Base-by-base conservation (phyloP, 2,113 vertebrate genomes). In the Hippocampus zosterae region DNA sequence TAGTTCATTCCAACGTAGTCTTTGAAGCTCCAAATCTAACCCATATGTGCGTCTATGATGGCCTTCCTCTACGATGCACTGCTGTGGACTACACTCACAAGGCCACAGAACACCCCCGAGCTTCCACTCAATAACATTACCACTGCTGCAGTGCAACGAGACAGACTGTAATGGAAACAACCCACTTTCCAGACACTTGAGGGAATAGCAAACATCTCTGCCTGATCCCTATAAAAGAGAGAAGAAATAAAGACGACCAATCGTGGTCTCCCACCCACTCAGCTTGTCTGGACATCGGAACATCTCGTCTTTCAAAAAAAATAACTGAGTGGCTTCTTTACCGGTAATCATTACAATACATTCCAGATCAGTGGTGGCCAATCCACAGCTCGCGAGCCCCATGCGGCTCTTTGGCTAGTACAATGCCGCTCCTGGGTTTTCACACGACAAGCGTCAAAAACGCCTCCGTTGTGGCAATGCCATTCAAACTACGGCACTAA, bases 161-260 rank as follows among this genome's bases (percentile, higher is more conserved):
- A 92, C 73, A 59, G 83, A 77, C 88, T 25, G 79, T 88, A 89
- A 73, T 74, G 87, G 87, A 91, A 92, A 91, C 77, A 77, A 72
- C 84, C 88, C 75, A 61, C 89, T 89, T 91, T 88, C 90, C 92
- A 95, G 93, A 94, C 91, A 92, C 90, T 25, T 4, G 5, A 83
- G 91, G 91, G 91, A 94, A 93, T 81, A 90, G 71, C 73, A 80
- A 91, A 87, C 82, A 87, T 81, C 86, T 90, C 91, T 81, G 87
- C 80, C 84, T 88, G 86, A 90, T 60, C 65, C 69, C 75, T 71
- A 81, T 86, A 90, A 90, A 87, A 79, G 72, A 88, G 88, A 89
- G 86, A 79, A 73, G 87, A 81, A 88, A 88, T 84, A 79, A 70
- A 76, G 73, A 77, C 74, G 63, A 71, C 67, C 56, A 66, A 44